Percentiles rank a stretch among this genome's conserved stretches.
Conservation (phyloP, 1,140 invertebrate species). For the Neodiprion lecontei region DNA sequence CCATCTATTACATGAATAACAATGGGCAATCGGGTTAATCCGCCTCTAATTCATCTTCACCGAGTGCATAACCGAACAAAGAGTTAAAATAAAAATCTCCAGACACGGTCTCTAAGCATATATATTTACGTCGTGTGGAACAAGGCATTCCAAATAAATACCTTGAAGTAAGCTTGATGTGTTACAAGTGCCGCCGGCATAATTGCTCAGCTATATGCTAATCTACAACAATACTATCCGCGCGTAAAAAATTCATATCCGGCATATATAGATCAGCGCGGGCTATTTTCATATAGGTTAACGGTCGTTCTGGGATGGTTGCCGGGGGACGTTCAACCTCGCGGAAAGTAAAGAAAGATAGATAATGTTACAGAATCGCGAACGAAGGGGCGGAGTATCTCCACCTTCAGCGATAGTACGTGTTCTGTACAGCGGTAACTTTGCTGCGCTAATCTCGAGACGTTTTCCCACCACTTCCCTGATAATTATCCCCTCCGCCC, state of each 20-base stretch:
- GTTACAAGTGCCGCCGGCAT: neutral
- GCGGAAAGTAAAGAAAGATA: neutral
- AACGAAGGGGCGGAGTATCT: neutral
- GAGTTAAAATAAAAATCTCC: too few relatives aligned
- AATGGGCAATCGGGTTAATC: too few relatives aligned
- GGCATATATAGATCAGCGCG: neutral
- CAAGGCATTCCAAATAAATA: neutral
- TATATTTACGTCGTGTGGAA: neutral
- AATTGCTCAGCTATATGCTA: neutral
- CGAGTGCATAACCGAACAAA: too few relatives aligned
- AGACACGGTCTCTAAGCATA: too few relatives aligned
- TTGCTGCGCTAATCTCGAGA: neutral
- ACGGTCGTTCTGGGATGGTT: neutral
- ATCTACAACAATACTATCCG: slow-evolving; percentile 8
- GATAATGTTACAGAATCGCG: neutral
- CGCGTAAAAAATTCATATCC: too few relatives aligned
- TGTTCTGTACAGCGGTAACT: neutral
- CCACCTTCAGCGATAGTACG: neutral
- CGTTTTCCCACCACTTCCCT: neutral
- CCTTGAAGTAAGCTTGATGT: neutral
- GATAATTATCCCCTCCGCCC: neutral
- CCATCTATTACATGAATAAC: too few relatives aligned
- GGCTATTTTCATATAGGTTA: neutral
- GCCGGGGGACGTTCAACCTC: neutral
- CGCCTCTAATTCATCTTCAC: too few relatives aligned